These are phyloP conservation scores for Heliornis fulica DNA, from an alignment of 2,113 vertebrate genomes.

Conservation along the genomic window DNA sequence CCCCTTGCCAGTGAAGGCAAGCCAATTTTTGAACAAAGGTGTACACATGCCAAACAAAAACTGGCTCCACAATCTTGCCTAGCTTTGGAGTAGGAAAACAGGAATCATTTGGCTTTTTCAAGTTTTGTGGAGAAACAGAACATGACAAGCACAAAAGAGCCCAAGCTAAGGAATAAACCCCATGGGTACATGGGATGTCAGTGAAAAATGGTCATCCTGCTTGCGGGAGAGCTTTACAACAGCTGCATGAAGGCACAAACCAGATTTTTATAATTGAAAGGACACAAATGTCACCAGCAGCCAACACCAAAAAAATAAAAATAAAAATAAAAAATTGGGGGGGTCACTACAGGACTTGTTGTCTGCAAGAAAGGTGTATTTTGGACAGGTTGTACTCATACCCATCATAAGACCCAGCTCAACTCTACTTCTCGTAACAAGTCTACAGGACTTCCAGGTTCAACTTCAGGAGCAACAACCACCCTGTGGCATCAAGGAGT, in stretches of 20 bases:
- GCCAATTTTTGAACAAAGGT: slow-evolving; percentile 47
- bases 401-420: neutral
- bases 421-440: neutral
- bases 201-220: slow-evolving; percentile 8
- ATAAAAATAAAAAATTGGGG: neutral
- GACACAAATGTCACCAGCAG: neutral
- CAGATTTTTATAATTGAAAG: neutral
- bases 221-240: neutral
- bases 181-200: neutral
- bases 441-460: neutral
- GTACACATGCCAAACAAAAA: slow-evolving; percentile 31
- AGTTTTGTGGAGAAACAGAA: neutral
- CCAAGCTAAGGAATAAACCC: neutral
- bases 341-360: neutral
- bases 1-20: slow-evolving; percentile 1
- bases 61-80: neutral
- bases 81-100: neutral
- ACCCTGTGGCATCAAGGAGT: neutral
- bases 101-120: neutral
- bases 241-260: neutral
- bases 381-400: neutral
- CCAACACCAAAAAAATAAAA: neutral
- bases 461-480: neutral
- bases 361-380: neutral
- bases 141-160: slow-evolving; percentile 8